Evolutionary conservation across 2,113 vertebrate species (phyloP).

Genomic region (Mustelus asterias): DNA sequence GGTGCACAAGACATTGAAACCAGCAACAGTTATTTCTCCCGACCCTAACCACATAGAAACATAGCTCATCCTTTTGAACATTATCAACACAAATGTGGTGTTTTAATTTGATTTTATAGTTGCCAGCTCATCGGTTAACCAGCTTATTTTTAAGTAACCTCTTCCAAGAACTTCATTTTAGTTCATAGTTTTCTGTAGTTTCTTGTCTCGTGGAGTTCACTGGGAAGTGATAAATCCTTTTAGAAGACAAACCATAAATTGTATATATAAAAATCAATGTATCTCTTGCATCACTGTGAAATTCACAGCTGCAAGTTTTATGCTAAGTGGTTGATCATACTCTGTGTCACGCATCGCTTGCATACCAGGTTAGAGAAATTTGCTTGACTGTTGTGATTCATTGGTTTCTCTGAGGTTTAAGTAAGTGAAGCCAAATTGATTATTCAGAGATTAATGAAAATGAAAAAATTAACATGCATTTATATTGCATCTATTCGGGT

Average conservation of each 20-base stretch:
- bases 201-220: background rate
- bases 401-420: background rate
- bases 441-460: background rate
- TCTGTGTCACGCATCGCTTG: background rate
- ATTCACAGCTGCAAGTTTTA: background rate
- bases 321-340: background rate
- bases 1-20: background rate
- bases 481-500: background rate
- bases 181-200: background rate
- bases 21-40: background rate
- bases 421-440: conserved; percentile 1
- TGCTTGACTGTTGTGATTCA: background rate
- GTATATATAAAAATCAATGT: background rate
- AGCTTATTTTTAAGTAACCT: background rate
- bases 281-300: background rate
- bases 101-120: background rate
- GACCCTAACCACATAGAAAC: background rate
- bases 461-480: background rate
- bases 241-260: background rate
- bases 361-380: background rate
- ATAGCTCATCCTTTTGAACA: background rate
- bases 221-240: background rate
- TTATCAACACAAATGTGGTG: background rate
- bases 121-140: background rate
- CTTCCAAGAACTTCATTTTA: background rate